A percentile compares a stretch with the other conserved stretches of the same genome.
These are phyloP conservation scores for Notodonta ziczac DNA, from an alignment of 2,888 invertebrate genomes.

Conservation along the genomic window DNA sequence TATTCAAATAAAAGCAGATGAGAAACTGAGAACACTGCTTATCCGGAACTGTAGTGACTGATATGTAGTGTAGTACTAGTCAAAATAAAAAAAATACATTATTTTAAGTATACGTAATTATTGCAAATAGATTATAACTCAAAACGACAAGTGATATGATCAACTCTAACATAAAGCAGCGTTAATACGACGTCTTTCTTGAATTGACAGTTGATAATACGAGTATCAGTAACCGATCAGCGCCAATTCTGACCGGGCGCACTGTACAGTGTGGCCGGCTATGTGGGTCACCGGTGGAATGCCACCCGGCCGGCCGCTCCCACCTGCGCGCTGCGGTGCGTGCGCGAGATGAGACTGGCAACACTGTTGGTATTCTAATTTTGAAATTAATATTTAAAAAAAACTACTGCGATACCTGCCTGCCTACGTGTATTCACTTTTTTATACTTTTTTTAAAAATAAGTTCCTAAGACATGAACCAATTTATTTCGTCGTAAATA, in stretches of 20 bases:
- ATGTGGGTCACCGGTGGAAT: conserved; percentile 81
- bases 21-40: not conserved
- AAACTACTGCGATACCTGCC: not conserved
- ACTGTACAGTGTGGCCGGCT: conserved; percentile 40
- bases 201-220: conserved; percentile 26
- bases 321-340: conserved; percentile 59
- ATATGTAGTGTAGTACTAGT: too few relatives aligned
- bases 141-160: not conserved
- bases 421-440: too few relatives aligned
- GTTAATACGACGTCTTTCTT: conserved; percentile 13
- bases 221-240: conserved; percentile 15
- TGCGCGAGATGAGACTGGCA: conserved; percentile 44
- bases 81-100: too few relatives aligned
- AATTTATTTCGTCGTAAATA: too few relatives aligned
- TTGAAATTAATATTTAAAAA: conserved; percentile 8
- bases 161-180: not conserved
- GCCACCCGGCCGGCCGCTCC: conserved; percentile 77
- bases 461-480: too few relatives aligned
- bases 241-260: conserved; percentile 37
- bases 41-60: too few relatives aligned
- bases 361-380: conserved; percentile 39
- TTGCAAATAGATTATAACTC: not conserved
- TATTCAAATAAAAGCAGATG: not conserved
- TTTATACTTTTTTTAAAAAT: too few relatives aligned
- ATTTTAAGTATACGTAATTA: too few relatives aligned